Conservation (phyloP, 2,888 invertebrate genomes). For the Dromius quadrimaculatus region DNA sequence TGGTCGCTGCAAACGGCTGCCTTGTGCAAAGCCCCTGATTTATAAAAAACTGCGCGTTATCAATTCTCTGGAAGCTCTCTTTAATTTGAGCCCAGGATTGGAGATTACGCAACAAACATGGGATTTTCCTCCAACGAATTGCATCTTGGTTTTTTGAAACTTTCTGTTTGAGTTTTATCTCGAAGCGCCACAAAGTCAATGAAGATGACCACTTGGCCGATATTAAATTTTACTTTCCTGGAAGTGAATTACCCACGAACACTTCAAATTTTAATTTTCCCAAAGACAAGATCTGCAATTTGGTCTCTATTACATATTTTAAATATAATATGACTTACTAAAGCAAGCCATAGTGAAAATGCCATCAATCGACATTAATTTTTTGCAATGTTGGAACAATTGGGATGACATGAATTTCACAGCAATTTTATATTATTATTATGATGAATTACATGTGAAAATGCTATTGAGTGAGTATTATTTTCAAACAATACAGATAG, state of each 20-base stretch:
- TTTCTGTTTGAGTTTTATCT: slow-evolving; percentile 30
- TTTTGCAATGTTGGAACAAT: no score
- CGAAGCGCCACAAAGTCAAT: slow-evolving; percentile 1
- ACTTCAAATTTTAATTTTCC: slow-evolving; percentile 11
- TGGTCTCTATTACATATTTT: no score
- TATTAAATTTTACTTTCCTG: slow-evolving; percentile 27
- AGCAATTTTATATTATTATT: no score
- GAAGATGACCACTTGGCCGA: slow-evolving; percentile 5
- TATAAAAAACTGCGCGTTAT: slow-evolving; percentile 50
- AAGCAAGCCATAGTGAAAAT: no score
- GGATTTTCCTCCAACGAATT: slow-evolving; percentile 23
- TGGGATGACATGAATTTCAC: no score
- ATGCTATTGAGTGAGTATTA: no score
- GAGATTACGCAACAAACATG: slow-evolving; percentile 33
- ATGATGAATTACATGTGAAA: no score
- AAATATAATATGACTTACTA: no score
- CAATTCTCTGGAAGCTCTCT: slow-evolving; percentile 43
- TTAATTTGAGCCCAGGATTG: slow-evolving; percentile 29
- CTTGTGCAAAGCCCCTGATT: slow-evolving; percentile 45
- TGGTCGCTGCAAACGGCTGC: slow-evolving; percentile 9
- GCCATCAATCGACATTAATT: no score
- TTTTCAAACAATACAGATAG: no score
- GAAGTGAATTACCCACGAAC: neutral
- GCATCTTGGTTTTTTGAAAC: slow-evolving; percentile 21
- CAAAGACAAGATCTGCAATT: no score